Conservation (phyloP, 2,888 invertebrate species). For the Falcaria lacertinaria region DNA sequence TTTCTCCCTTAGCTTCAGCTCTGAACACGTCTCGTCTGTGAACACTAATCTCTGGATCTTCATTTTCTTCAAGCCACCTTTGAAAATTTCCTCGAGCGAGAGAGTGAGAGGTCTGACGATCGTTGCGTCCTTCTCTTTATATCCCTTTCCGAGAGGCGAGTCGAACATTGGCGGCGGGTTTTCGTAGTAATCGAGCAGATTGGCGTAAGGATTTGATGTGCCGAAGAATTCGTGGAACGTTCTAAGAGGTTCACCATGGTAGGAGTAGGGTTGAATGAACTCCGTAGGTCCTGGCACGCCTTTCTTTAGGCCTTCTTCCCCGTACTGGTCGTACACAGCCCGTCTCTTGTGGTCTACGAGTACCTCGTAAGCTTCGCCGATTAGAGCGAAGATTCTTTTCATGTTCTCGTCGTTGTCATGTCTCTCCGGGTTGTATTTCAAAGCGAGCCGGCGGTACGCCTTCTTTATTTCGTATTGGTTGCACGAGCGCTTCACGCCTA, state of each 20-base stretch:
- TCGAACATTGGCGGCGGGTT: slow-evolving; percentile 82
- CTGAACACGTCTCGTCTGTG: slow-evolving; percentile 80
- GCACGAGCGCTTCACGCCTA: slow-evolving; percentile 83
- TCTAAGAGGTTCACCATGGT: slow-evolving; percentile 87
- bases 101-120: slow-evolving; percentile 70
- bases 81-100: slow-evolving; percentile 80
- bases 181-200: slow-evolving; percentile 83
- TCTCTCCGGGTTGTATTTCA: slow-evolving; percentile 81
- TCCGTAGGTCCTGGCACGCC: slow-evolving; percentile 85
- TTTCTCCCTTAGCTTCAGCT: slow-evolving; percentile 84
- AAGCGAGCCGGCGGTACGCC: slow-evolving; percentile 80
- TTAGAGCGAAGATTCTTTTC: slow-evolving; percentile 78
- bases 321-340: slow-evolving; percentile 93
- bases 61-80: slow-evolving; percentile 90
- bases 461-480: slow-evolving; percentile 84
- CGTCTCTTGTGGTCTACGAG: slow-evolving; percentile 83
- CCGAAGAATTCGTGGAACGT: slow-evolving; percentile 92
- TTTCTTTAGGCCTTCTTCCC: slow-evolving; percentile 91
- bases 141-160: slow-evolving; percentile 79
- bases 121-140: slow-evolving; percentile 80
- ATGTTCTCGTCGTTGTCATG: slow-evolving; percentile 66
- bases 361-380: slow-evolving; percentile 90
- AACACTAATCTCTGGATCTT: slow-evolving; percentile 87
- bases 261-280: slow-evolving; percentile 86
- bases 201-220: slow-evolving; percentile 89